Percentiles rank a stretch among this genome's conserved stretches.
These are phyloP conservation scores for Myotis findleyi DNA, from an alignment of 2,797 vertebrate genomes.

Conservation along the genomic window DNA sequence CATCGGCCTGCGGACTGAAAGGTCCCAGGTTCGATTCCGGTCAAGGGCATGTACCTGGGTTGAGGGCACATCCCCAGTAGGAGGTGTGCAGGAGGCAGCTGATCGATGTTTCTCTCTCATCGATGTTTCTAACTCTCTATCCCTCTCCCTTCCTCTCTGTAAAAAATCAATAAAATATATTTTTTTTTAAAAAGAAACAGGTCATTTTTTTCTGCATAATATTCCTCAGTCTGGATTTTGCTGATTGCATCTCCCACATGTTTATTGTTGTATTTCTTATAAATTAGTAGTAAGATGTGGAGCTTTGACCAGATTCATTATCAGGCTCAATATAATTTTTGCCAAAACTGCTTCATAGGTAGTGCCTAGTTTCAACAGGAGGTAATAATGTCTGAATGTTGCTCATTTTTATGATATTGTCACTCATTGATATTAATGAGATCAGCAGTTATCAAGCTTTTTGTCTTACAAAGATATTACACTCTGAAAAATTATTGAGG, in stretches of 20 bases:
- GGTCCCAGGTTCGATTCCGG: too few relatives aligned
- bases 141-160: too few relatives aligned
- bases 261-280: neutral
- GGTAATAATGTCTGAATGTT: neutral
- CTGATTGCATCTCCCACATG: neutral
- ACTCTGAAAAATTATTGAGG: neutral
- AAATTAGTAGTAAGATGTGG: neutral
- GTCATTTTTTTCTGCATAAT: neutral
- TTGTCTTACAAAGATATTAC: neutral
- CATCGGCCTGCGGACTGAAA: too few relatives aligned
- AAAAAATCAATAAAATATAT: too few relatives aligned
- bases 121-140: too few relatives aligned
- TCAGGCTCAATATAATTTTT: neutral
- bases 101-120: too few relatives aligned
- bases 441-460: neutral
- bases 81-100: too few relatives aligned
- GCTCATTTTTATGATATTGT: neutral
- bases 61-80: too few relatives aligned
- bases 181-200: neutral
- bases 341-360: neutral
- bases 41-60: too few relatives aligned
- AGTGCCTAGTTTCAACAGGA: neutral
- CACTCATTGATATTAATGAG: neutral
- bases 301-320: neutral
- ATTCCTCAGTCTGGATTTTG: neutral